Base-by-base conservation (phyloP, 2,113 vertebrate genomes). In the Scalopus aquaticus region DNA sequence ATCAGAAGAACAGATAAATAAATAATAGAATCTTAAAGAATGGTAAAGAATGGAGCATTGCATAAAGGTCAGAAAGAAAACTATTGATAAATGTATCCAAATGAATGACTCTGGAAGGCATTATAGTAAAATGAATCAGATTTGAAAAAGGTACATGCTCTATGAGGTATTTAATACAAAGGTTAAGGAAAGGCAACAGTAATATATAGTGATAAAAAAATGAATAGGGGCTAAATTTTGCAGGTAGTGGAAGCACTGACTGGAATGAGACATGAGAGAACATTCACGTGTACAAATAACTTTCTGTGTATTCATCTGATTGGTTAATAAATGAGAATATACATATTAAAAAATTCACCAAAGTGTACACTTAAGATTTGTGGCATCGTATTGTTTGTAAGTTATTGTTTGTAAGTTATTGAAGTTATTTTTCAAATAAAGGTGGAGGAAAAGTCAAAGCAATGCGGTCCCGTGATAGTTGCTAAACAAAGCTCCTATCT, bases 221-320 rank as follows among this genome's bases (percentile, higher is more conserved):
- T 26, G 35, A 84, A 11, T 6, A 84, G 9, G 56, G 12, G n/a
- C 46, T 60, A 15, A 84, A 28, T 22, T 58, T 72, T 39, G 32
- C 37, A 56, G 10, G n/a, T 10, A 13, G 0, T 12, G 19, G 28
- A 46, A 58, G 13, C 8, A 4, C 0, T 69, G 35, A 39, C 4
- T 28, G 46, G 19, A 39, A 84, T n/a, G 8, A 74, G 35, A 37
- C 4, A n/a, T 13, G 7, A 35, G n/a, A 44, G 22, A 30, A 46
- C 4, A 7, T 44, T 17, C 32, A 17, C 2, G 79, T 16, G 22
- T 22, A 6, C 20, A 32, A 26, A 3, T 7, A 49, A n/a, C 64
- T 70, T 56, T 65, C 72, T 54, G 1, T 13, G 1, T 35, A 8
- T 77, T 70, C 37, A 4, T 51, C 37, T 65, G 28, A 8, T 11